Base-by-base conservation (phyloP, 2,113 vertebrate species). In the Pipa parva region DNA sequence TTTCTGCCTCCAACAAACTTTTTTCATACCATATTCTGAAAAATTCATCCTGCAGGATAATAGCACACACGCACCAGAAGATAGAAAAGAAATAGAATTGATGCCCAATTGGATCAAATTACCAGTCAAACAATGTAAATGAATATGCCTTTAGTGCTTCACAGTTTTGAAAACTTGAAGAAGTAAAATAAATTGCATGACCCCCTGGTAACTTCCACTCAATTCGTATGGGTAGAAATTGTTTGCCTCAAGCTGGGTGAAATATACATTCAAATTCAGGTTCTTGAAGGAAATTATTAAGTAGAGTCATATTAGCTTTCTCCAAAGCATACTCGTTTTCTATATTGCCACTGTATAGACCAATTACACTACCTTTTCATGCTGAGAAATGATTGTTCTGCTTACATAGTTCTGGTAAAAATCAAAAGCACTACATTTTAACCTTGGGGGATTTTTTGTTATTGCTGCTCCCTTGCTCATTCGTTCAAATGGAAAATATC, bases 201-300 rank as follows among this genome's bases (percentile, higher is more conserved):
- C 81, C 80, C 76, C 80, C 85, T 55, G 72, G 83, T 81, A 88
- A 82, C 80, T 87, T 87, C 80, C 76, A 82, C 77, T 79, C 62
- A 81, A 80, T 90, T 88, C 80, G 79, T 85, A 80, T 49, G 76
- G 77, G 79, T 77, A 83, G 78, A 87, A 89, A 89, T 84, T 85
- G 83, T 89, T 88, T 87, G 87, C 88, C 86, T 89, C 84, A 88
- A 88, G 84, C 88, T 88, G 84, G 78, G 81, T 79, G 80, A 85
- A 87, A 91, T 83, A 84, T 72, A 84, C 86, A 87, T 88, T 84
- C 77, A 86, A 87, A 88, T 90, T 85, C 81, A 86, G 66, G 66
- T 80, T 84, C 80, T 85, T 86, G 81, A 85, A 84, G 83, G 82
- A 91, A 90, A 91, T 90, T 84, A 90, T 90, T 90, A 87, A 90